Evolutionary conservation across 2,797 vertebrate species (phyloP).

Genomic region (Bothrops alternatus): DNA sequence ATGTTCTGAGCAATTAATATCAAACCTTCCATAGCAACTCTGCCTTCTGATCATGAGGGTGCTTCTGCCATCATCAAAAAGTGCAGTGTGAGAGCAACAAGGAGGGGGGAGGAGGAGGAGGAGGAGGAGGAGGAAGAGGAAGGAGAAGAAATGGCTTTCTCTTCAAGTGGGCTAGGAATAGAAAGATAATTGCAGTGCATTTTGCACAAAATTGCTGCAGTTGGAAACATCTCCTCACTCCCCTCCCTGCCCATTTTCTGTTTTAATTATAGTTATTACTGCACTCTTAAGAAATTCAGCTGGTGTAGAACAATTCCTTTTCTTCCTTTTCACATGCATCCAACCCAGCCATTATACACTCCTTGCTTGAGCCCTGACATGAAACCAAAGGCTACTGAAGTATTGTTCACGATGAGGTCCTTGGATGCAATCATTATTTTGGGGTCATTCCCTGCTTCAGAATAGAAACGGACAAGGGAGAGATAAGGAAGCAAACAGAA

Average conservation of each 20-base stretch:
- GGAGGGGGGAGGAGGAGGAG: background rate
- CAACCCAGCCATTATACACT: background rate
- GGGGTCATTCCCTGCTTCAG: constrained; percentile 17
- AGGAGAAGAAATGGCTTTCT: background rate
- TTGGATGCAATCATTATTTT: constrained; percentile 25
- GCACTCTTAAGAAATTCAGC: constrained; percentile 59
- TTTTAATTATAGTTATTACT: constrained; percentile 65
- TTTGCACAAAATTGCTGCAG: constrained; percentile 47
- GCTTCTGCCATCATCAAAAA: constrained; percentile 30
- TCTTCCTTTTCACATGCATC: constrained; percentile 45
- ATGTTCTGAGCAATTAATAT: constrained; percentile 59
- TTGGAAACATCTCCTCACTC: constrained; percentile 44
- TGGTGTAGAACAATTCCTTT: constrained; percentile 51
- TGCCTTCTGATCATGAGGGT: constrained; percentile 26
- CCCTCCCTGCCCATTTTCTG: constrained; percentile 47
- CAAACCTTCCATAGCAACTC: constrained; percentile 44
- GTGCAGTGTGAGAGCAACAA: background rate
- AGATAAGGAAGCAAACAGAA: constrained; percentile 22
- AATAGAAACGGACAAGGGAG: constrained; percentile 24
- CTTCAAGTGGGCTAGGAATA: constrained; percentile 32
- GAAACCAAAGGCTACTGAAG: background rate
- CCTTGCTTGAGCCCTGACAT: constrained; percentile 16
- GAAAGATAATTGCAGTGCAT: constrained; percentile 39
- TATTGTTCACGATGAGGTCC: constrained; percentile 3
- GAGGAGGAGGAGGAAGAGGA: fast-evolving